phyloP scores from a whole-genome alignment of 2,113 vertebrate genomes.

The Pangasianodon gigas region DNA sequence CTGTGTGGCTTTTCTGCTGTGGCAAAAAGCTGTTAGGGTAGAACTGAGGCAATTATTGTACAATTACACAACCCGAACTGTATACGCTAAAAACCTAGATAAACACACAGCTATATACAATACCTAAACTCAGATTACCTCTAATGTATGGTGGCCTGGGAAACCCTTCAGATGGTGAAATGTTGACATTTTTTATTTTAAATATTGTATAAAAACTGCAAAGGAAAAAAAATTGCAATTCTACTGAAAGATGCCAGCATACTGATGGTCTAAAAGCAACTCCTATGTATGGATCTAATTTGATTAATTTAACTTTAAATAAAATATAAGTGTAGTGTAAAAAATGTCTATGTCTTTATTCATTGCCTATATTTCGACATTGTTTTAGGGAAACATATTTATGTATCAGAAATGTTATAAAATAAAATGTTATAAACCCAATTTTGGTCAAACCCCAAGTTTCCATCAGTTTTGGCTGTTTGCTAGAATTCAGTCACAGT shows the following conservation, averaged over 20 bases:
- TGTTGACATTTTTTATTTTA: neutral
- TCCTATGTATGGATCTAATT: neutral
- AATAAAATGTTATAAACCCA: neutral
- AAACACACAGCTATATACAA: neutral
- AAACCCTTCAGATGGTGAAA: neutral
- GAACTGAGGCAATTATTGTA: conserved; percentile 30
- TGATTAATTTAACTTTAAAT: neutral
- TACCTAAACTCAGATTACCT: conserved; percentile 18
- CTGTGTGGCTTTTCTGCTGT: conserved; percentile 32
- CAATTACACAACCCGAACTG: conserved; percentile 25
- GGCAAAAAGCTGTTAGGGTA: conserved; percentile 14
- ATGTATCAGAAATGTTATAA: neutral
- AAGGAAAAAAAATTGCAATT: neutral
- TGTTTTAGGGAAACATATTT: neutral
- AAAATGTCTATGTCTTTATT: neutral
- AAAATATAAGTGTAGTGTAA: neutral
- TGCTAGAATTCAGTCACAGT: neutral
- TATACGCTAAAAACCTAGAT: conserved; percentile 17
- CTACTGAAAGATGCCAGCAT: neutral
- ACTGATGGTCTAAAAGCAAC: neutral
- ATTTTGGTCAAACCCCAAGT: neutral
- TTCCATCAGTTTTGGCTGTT: neutral
- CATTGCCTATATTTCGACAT: neutral
- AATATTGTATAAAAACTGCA: neutral
- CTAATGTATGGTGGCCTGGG: neutral